Evolutionary conservation across 2,888 invertebrate species (phyloP).

Genomic region (Hirtodrosophila trivittata): DNA sequence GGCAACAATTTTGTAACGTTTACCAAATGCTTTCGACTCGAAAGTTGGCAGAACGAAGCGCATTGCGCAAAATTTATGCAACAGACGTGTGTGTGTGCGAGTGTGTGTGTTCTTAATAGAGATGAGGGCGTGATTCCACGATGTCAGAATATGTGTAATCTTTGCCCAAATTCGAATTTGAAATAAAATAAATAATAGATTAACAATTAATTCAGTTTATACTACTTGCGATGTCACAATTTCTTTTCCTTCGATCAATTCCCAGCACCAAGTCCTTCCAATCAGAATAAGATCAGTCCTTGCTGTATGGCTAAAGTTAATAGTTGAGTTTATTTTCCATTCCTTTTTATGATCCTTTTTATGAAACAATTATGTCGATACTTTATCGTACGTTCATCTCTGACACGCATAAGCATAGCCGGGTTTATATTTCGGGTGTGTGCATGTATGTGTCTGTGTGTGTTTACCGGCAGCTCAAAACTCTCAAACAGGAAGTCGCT

Average conservation of each 20-base stretch:
- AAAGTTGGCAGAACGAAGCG: slow-evolving; percentile 53
- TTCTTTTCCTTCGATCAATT: too few relatives aligned
- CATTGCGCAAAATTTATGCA: slow-evolving; percentile 60
- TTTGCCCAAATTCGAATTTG: not conserved
- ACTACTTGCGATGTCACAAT: too few relatives aligned
- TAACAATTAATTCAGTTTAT: not conserved
- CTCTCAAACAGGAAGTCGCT: slow-evolving; percentile 77
- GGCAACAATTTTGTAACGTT: slow-evolving; percentile 56
- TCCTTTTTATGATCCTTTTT: not conserved
- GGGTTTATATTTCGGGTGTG: not conserved
- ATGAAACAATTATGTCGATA: slow-evolving; percentile 10
- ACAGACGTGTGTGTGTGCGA: slow-evolving; percentile 6
- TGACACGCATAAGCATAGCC: slow-evolving; percentile 46
- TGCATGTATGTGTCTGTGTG: slow-evolving; percentile 14
- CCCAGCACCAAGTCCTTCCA: too few relatives aligned
- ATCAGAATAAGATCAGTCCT: too few relatives aligned
- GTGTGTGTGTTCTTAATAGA: slow-evolving; percentile 24
- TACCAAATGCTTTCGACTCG: slow-evolving; percentile 55
- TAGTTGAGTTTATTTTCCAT: not conserved
- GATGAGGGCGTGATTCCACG: slow-evolving; percentile 49
- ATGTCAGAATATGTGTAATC: slow-evolving; percentile 1
- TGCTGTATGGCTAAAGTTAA: too few relatives aligned
- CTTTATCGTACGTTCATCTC: slow-evolving; percentile 31
- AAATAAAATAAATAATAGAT: not conserved
- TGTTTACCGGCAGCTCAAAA: slow-evolving; percentile 61